Percentiles rank a stretch among this genome's conserved stretches.
Conservation (phyloP, 2,113 vertebrate species). For the Vicugna pacos region DNA sequence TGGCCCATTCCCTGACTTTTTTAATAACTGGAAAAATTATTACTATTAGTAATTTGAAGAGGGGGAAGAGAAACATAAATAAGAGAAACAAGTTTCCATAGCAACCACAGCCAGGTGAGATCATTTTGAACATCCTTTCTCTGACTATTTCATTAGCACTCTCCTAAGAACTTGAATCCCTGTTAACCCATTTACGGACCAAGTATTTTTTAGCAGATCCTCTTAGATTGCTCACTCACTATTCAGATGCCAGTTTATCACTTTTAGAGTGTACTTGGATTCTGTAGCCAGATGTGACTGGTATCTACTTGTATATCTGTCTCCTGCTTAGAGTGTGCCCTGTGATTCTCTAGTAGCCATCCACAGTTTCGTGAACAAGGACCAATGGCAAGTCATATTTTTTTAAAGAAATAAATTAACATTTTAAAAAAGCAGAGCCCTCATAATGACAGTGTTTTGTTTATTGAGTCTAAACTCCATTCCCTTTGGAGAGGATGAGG, state of each 20-base stretch:
- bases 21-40: conserved; percentile 61
- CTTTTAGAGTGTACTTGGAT: background rate
- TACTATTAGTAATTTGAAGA: conserved; percentile 65
- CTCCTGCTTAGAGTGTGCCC: background rate
- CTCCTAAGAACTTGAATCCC: conserved; percentile 47
- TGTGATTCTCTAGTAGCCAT: background rate
- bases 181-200: conserved; percentile 40
- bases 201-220: background rate
- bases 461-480: background rate
- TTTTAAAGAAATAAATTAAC: background rate
- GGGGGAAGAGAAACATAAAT: conserved; percentile 52
- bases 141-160: conserved; percentile 45
- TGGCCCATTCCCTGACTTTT: conserved; percentile 45
- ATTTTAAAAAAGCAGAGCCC: background rate
- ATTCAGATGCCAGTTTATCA: background rate
- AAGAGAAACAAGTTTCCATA: conserved; percentile 65
- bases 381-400: background rate
- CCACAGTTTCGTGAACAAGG: background rate
- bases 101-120: conserved; percentile 53
- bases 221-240: background rate
- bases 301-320: background rate
- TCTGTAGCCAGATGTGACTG: background rate
- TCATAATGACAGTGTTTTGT: background rate
- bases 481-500: background rate
- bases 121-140: conserved; percentile 36